Conservation (phyloP, 2,113 vertebrate genomes). For the Sula dactylatra region DNA sequence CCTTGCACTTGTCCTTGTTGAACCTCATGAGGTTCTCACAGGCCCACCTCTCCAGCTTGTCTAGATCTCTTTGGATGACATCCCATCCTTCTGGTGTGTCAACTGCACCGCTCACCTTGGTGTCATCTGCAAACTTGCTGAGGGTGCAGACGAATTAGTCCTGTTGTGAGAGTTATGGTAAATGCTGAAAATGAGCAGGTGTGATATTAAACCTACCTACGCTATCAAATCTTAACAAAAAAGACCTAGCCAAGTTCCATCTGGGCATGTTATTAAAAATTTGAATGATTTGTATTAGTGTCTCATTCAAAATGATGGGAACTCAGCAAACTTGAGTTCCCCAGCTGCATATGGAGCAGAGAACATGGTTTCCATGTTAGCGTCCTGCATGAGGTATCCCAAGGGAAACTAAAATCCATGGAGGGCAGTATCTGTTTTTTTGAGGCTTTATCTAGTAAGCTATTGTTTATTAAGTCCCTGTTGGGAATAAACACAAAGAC, state of each 20-base stretch:
- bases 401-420: neutral
- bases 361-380: neutral
- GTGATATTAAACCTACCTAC: neutral
- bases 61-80: too few relatives aligned
- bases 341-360: neutral
- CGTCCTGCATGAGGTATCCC: neutral
- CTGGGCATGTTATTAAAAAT: neutral
- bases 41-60: too few relatives aligned
- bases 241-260: neutral
- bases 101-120: too few relatives aligned
- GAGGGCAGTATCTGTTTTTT: neutral
- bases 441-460: neutral
- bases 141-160: neutral
- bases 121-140: too few relatives aligned
- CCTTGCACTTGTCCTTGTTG: too few relatives aligned
- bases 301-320: neutral
- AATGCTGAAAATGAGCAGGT: neutral
- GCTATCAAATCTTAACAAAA: neutral
- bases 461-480: neutral
- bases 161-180: neutral
- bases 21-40: too few relatives aligned
- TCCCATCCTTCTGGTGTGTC: too few relatives aligned
- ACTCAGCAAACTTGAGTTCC: neutral
- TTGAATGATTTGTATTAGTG: neutral
- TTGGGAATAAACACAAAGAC: neutral